Base-by-base conservation (phyloP, 2,113 vertebrate genomes). In the Cheilinus undulatus region DNA sequence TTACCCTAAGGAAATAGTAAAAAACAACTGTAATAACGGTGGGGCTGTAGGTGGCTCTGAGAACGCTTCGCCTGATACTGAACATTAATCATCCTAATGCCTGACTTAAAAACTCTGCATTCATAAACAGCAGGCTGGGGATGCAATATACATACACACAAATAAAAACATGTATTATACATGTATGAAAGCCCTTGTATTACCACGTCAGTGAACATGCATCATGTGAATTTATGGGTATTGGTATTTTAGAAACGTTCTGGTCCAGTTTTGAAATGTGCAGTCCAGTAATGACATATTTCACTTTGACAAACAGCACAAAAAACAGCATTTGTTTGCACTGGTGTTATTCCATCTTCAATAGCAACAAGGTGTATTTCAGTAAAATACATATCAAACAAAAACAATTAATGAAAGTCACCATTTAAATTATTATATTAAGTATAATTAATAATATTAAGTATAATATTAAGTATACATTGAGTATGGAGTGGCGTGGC, bases 31-130 rank as follows among this genome's bases (percentile, higher is more conserved):
- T 84, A 88, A 88, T 88, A 89, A 92, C 83, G 67, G 69, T 45
- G 63, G 79, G 85, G 72, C 85, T 89, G 85, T 88, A 86, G 86
- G 90, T 83, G 84, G 88, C 82, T 87, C 81, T 92, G 69, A 57
- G 80, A 89, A 88, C 73, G n/a, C 81, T 67, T 66, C 15, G 57
- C 58, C 83, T 74, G 80, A 87, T 87, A 64, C 57, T 61, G 64
- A 75, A 78, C 88, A 94, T 94, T 89, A 93, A 94, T 93, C 92
- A 93, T 89, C 83, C 81, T 91, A 92, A 93, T 91, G 85, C 63
- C 73, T 72, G 81, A 85, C 70, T 84, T 86, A 88, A 92, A 91
- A 90, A 89, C 74, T 84, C 71, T 91, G 87, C 89, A 92, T 92
- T 83, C 80, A 89, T 91, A 90, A 92, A 89, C 80, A 88, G 88